Percentiles rank a stretch among this genome's conserved stretches.
Evolutionary conservation across 2,113 vertebrate genomes (phyloP).

Genomic region (Nanorana parkeri): DNA sequence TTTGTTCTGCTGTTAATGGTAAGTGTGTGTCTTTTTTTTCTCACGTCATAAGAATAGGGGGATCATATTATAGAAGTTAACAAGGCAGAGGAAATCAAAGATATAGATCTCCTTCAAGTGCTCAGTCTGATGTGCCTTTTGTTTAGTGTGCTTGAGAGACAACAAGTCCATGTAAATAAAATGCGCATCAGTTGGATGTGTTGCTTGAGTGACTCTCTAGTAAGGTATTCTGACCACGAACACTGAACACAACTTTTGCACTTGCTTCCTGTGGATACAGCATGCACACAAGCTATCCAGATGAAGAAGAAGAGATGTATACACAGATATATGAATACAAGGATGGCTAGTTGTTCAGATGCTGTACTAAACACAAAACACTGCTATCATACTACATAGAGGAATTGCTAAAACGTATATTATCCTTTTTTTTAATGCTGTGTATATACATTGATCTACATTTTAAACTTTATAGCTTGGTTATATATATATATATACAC

Average conservation of each 20-base stretch:
- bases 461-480: no score
- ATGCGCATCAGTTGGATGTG: conserved; percentile 15
- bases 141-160: conserved; percentile 12
- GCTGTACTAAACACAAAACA: no score
- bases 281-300: conserved; percentile 45
- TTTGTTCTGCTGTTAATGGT: no score
- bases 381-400: no score
- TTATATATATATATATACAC: no score
- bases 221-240: conserved; percentile 34
- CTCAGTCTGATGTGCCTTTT: conserved; percentile 22
- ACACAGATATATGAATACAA: not conserved
- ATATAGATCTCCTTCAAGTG: not conserved
- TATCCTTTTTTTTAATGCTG: no score
- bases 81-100: not conserved
- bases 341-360: not conserved
- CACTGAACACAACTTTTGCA: conserved; percentile 39
- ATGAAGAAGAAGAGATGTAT: not conserved
- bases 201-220: conserved; percentile 41
- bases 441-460: no score
- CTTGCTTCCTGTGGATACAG: conserved; percentile 44
- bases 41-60: not conserved
- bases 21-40: not conserved
- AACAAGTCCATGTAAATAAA: conserved; percentile 28
- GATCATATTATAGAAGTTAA: not conserved
- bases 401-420: no score